phyloP scores from a whole-genome alignment of 2,888 invertebrate genomes.

The Cyclophora albipunctata region DNA sequence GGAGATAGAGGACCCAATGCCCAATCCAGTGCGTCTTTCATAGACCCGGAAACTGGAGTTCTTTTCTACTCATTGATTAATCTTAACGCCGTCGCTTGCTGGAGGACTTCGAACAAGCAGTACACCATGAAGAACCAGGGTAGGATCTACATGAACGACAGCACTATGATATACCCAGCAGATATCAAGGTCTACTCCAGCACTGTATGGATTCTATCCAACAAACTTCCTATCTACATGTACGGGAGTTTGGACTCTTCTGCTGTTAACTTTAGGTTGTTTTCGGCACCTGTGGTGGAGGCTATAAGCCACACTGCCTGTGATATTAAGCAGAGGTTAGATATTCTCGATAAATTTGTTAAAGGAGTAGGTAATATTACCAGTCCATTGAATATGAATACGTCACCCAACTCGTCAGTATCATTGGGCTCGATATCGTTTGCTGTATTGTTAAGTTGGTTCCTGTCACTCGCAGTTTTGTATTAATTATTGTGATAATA shows the following conservation, averaged over 20 bases:
- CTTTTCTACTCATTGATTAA: conserved; percentile 85
- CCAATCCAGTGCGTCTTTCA: conserved; percentile 83
- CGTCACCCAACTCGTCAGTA: conserved; percentile 36
- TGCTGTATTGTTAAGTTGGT: conserved; percentile 31
- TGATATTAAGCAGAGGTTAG: conserved; percentile 75
- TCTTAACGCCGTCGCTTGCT: conserved; percentile 85
- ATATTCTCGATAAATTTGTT: conserved; percentile 71
- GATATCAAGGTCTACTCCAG: conserved; percentile 83
- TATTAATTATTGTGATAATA: conserved; percentile 9
- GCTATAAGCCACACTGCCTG: conserved; percentile 84
- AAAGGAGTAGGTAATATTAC: conserved; percentile 67
- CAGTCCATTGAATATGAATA: conserved; percentile 39
- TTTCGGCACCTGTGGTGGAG: conserved; percentile 80
- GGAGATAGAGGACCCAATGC: conserved; percentile 82
- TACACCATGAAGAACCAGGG: conserved; percentile 83
- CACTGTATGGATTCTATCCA: conserved; percentile 83
- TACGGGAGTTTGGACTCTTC: conserved; percentile 76
- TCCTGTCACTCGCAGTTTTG: conserved; percentile 22
- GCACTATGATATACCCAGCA: conserved; percentile 84
- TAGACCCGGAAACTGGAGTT: conserved; percentile 82
- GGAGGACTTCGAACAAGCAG: conserved; percentile 81
- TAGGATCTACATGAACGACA: conserved; percentile 81
- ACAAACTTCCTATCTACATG: conserved; percentile 82
- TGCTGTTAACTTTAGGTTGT: conserved; percentile 82
- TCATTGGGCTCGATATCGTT: conserved; percentile 29